A percentile compares a stretch with the other conserved stretches of the same genome.
Evolutionary conservation across 2,888 invertebrate genomes (phyloP).

Genomic region (Lepidocyrtinus sp.): DNA sequence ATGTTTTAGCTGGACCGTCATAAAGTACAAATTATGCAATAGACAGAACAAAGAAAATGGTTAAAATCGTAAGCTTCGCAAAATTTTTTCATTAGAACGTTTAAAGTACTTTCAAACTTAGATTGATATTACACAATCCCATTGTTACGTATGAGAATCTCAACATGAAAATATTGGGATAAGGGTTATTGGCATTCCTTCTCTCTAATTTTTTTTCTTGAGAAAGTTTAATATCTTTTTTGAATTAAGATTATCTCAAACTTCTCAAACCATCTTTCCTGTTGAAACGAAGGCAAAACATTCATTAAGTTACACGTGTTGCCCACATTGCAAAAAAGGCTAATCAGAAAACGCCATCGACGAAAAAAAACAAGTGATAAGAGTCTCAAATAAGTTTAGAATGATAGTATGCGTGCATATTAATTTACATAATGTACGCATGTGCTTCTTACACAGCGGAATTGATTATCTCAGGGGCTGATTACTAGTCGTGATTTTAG

Average conservation of each 20-base stretch:
- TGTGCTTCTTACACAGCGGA: background rate
- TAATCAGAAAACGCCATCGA: slow-evolving; percentile 12
- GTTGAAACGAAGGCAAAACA: background rate
- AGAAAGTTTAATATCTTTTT: slow-evolving; percentile 11
- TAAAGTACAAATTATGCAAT: too few relatives aligned
- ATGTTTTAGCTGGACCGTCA: too few relatives aligned
- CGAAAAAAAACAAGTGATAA: background rate
- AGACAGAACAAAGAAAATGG: too few relatives aligned
- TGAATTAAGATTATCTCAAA: slow-evolving; percentile 10
- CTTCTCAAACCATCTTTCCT: background rate
- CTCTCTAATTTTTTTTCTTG: background rate
- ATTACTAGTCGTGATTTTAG: slow-evolving; percentile 7
- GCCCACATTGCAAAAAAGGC: background rate
- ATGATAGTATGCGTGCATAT: background rate
- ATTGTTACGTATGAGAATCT: too few relatives aligned
- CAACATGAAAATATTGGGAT: too few relatives aligned
- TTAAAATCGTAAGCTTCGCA: too few relatives aligned
- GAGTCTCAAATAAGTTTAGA: too few relatives aligned
- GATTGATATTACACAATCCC: too few relatives aligned
- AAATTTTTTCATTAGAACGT: too few relatives aligned
- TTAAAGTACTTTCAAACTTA: too few relatives aligned
- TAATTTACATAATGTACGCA: background rate
- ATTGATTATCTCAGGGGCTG: slow-evolving; percentile 1
- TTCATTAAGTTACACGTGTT: slow-evolving; percentile 13
- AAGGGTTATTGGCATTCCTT: slow-evolving; percentile 15